Evolutionary conservation across 2,113 vertebrate genomes (phyloP), one percentile per base, ranked within the genome.

Genomic region (Pteropus alecto): DNA sequence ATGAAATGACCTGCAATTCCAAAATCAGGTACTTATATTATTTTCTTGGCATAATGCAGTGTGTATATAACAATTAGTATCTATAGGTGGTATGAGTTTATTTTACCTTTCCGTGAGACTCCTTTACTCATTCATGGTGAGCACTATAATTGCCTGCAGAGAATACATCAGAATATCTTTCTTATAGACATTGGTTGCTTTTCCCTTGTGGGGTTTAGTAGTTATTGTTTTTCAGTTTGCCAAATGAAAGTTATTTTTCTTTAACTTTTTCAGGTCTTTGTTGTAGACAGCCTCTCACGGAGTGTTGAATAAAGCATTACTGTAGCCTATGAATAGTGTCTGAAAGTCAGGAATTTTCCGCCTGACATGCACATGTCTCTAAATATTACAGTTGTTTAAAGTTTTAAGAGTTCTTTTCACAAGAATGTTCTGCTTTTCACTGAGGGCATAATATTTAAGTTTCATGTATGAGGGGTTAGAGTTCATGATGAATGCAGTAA

Each of bases 1-100:
- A 99, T 89, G 99, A 99, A 99, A 99, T 99, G 99, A 99, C 99
- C 74, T 99, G 99, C 98, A 99, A 99, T 99, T 99, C 99, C 90
- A 99, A 99, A 99, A 99, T 99, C 99, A 99, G 99, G 99, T 99
- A 98, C 85, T 97, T 38, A 2, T 18, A 65, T 94, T 41, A 54
- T 97, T 97, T 96, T 61, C 48, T 28, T 89, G 38, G n/a, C 43
- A 81, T 68, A 51, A 81, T 38, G 21, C 21, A 26, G n/a, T 88
- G 8, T 92, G 11, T 10, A 18, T 46, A 15, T 71, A 61, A 41
- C 22, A 78, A 4, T 81, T 28, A 12, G 15, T 94, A 6, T 43
- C 26, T 41, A 1, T 74, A 73, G 19, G 63, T 87, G 35, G 2
- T n/a, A 6, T 48, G 19, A 79, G 22, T 68, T 46, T 94, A 65